Base-by-base conservation (phyloP, 2,888 invertebrate species). In the Microplitis deprimator region DNA sequence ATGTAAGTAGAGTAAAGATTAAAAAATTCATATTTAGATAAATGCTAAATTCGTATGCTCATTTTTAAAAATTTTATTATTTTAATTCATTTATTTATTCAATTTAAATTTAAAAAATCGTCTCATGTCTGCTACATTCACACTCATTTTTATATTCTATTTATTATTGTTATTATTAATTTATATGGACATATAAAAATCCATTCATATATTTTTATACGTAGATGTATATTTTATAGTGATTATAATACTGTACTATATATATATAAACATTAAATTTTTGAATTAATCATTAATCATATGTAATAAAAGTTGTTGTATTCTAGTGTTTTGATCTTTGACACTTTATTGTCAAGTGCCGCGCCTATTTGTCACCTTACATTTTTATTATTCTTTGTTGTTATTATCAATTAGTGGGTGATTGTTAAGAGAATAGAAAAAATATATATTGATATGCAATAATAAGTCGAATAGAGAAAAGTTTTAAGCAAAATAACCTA, bases 331-430 rank as follows among this genome's bases (percentile, higher is more conserved):
- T 67, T 65, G 41, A 41, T 59, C 50, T 73, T 73, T 67, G 67
- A 67, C 73, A 73, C 65, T 17, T 73, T 41, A n/a, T 20, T 61
- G 29, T 59, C 68, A 68, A 75, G 74, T 68, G 68, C 74, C 74
- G 68, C 74, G 74, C 74, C 74, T 68, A 61, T 29, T 61, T 75
- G 39, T 38, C 39, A 16, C 16, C 29, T n/a, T 10, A 41, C 38
- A 50, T n/a, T 67, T 38, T 60, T 38, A 65, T 41, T 64, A 20
- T 40, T 65, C 13, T 20, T 38, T 20, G 1, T 62, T 71, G 2
- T 38, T 70, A n/a, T 60, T 62, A 71, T 39, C 38, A 7, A 16
- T n/a, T 39, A 39, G 39, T 16, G 39, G 38, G 16, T 39, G 50
- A 38, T 20, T 38, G 8, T 39, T n/a, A 5, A 20, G 29, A 29